These are phyloP conservation scores for Clostera curtula DNA, from an alignment of 2,888 invertebrate genomes.

Conservation along the genomic window DNA sequence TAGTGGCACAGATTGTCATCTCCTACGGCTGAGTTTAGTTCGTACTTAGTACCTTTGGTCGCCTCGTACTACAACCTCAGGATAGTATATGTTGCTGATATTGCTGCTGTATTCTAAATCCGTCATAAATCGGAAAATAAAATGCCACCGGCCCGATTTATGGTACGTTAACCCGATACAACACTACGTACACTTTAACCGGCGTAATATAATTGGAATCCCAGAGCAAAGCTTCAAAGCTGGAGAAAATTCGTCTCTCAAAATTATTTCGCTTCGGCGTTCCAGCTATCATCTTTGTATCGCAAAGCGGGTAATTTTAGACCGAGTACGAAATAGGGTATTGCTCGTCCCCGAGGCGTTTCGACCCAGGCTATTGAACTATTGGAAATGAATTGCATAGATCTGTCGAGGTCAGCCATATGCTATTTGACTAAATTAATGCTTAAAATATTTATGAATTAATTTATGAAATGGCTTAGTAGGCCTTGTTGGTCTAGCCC, in stretches of 20 bases:
- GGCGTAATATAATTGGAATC: constrained; percentile 12
- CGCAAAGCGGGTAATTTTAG: constrained; percentile 54
- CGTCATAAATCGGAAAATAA: too few species aligned
- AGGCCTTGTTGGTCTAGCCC: not conserved
- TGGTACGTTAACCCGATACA: constrained; percentile 2
- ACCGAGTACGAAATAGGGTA: constrained; percentile 48
- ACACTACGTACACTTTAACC: constrained; percentile 11
- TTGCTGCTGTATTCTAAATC: too few species aligned
- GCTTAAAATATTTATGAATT: constrained; percentile 7
- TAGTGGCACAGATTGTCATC: too few species aligned
- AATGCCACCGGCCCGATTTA: too few species aligned
- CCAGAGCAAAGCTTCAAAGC: constrained; percentile 18
- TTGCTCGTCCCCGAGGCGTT: constrained; percentile 40
- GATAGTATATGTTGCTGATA: too few species aligned
- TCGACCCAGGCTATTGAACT: constrained; percentile 51
- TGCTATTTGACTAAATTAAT: constrained; percentile 27
- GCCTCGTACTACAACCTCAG: too few species aligned
- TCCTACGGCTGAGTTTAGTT: too few species aligned
- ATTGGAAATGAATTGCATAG: constrained; percentile 36
- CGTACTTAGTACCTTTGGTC: too few species aligned
- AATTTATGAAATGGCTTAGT: constrained; percentile 9
- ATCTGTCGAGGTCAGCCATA: constrained; percentile 24
- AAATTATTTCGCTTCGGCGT: constrained; percentile 49
- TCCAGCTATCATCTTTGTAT: constrained; percentile 40
- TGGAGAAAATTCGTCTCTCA: constrained; percentile 35